Evolutionary conservation across 2,888 invertebrate species (phyloP).

Genomic region (Glaucopsyche alexis): DNA sequence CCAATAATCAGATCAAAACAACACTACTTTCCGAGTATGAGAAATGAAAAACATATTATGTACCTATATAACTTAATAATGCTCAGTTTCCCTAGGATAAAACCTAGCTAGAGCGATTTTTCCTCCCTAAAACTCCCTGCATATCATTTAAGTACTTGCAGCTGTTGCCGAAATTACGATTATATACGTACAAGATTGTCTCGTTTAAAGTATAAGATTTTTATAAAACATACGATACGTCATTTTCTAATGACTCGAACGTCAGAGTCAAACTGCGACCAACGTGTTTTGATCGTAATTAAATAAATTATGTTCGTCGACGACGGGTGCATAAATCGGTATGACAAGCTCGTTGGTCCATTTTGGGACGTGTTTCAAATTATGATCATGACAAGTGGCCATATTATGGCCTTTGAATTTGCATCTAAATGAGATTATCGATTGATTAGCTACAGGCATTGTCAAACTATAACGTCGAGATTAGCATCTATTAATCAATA

Average conservation of each 20-base stretch:
- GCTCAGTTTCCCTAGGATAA: too few species aligned
- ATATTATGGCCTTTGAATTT: not conserved
- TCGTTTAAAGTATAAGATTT: too few species aligned
- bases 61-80: too few species aligned
- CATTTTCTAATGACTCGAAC: not conserved
- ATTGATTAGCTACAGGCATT: constrained; percentile 11
- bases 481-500: constrained; percentile 12
- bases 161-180: too few species aligned
- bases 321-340: constrained; percentile 15
- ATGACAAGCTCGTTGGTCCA: constrained; percentile 12
- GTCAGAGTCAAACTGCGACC: not conserved
- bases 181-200: too few species aligned
- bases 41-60: too few species aligned
- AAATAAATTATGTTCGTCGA: constrained; percentile 10
- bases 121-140: too few species aligned
- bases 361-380: constrained; percentile 39
- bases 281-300: constrained; percentile 4
- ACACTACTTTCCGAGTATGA: too few species aligned
- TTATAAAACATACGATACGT: not conserved
- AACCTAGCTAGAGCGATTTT: too few species aligned
- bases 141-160: too few species aligned
- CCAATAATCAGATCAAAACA: too few species aligned
- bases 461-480: constrained; percentile 7
- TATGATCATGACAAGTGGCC: constrained; percentile 42
- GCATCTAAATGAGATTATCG: constrained; percentile 1